Evolutionary conservation across 2,113 vertebrate species (phyloP), one percentile per base, ranked within the genome.

Genomic region (Paedocypris sp.): DNA sequence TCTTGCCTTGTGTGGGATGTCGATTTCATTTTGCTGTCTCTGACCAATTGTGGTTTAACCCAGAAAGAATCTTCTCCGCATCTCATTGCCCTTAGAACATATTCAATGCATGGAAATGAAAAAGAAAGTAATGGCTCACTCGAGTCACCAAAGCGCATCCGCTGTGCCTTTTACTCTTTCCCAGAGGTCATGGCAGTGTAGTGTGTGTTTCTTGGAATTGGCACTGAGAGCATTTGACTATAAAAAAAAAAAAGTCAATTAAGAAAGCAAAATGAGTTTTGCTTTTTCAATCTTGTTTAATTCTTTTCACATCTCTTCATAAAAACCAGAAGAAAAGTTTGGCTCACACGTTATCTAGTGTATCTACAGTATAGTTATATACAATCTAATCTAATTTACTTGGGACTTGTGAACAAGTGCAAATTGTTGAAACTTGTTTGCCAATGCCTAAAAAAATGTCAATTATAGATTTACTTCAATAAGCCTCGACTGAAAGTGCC

Each of bases 341-440:
- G n/a, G n/a, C n/a, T n/a, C n/a, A n/a, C n/a, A n/a, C n/a, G n/a
- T n/a, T n/a, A n/a, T n/a, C n/a, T n/a, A n/a, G n/a, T n/a, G n/a
- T n/a, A n/a, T n/a, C n/a, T n/a, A n/a, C n/a, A n/a, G n/a, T n/a
- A n/a, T n/a, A n/a, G n/a, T n/a, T n/a, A n/a, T n/a, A n/a, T n/a
- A n/a, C n/a, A n/a, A n/a, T n/a, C n/a, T n/a, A n/a, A n/a, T 38
- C n/a, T 53, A 56, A 41, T 19, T 41, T 22, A 15, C 29, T 56
- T 41, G 52, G 36, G 36, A 56, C 25, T 39, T 56, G 15, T 16
- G 35, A 56, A 39, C 36, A 39, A 28, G 52, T 41, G 36, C 52
- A 56, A 6, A 41, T 56, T 38, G n/a, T 54, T 56, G n/a, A 18
- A 35, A 41, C 52, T 29, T 39, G 52, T 56, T 56, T 56, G 52